Conservation (phyloP, 1,140 invertebrate genomes). For the Zaprionus taronus region DNA sequence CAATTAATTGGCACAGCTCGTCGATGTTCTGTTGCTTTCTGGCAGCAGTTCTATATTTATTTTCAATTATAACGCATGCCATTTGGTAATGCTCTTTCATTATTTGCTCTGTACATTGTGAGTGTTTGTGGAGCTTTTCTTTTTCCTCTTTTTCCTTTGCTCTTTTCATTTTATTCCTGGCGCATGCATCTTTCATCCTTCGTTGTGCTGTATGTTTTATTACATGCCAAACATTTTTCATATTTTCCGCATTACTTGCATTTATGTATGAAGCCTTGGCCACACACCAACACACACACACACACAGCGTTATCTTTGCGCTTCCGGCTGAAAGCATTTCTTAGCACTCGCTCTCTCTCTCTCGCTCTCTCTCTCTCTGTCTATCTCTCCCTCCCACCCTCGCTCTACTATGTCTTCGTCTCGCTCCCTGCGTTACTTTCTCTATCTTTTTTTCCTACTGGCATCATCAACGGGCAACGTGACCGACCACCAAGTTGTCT, state of each 20-base stretch:
- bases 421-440: constrained; percentile 6
- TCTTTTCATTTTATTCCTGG: constrained; percentile 34
- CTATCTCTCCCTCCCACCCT: constrained; percentile 25
- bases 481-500: constrained; percentile 82
- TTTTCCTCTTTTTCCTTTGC: constrained; percentile 17
- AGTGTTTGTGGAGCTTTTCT: constrained; percentile 29
- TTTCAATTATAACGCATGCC: constrained; percentile 75
- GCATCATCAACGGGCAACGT: constrained; percentile 68
- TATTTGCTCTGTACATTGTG: constrained; percentile 68
- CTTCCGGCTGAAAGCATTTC: constrained; percentile 83
- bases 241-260: constrained; percentile 83
- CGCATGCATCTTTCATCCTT: constrained; percentile 39
- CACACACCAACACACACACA: constrained; percentile 47
- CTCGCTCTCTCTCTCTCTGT: constrained; percentile 40
- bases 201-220: constrained; percentile 58
- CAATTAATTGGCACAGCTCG: constrained; percentile 33
- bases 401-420: constrained; percentile 6
- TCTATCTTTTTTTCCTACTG: constrained; percentile 20
- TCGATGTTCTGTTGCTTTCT: not conserved
- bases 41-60: constrained; percentile 66
- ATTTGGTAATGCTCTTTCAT: constrained; percentile 68
- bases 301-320: constrained; percentile 74
- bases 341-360: constrained; percentile 52
- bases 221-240: constrained; percentile 81
- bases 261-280: constrained; percentile 76